phyloP scores from a whole-genome alignment of 1,140 invertebrate species.

The Trichonephila inaurata region DNA sequence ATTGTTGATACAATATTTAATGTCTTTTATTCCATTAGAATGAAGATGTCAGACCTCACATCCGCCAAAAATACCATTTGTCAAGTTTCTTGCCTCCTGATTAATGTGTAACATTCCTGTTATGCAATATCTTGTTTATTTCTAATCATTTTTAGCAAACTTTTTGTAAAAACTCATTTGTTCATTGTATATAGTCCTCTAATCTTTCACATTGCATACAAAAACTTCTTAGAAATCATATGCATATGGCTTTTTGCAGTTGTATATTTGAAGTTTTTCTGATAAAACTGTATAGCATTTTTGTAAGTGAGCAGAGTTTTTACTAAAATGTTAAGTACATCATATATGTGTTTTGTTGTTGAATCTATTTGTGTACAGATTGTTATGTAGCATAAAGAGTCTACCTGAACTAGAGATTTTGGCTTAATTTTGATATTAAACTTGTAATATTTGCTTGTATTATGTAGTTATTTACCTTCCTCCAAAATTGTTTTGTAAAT shows the following conservation, averaged over 20 bases:
- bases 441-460: too few relatives aligned
- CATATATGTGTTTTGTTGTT: background rate
- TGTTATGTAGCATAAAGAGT: constrained; percentile 38
- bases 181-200: constrained; percentile 57
- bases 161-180: constrained; percentile 40
- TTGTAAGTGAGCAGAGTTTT: constrained; percentile 5
- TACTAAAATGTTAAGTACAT: constrained; percentile 10
- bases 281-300: constrained; percentile 1
- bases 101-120: constrained; percentile 82
- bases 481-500: too few relatives aligned
- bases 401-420: background rate
- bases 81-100: constrained; percentile 93
- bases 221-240: constrained; percentile 19
- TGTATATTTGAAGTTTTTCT: constrained; percentile 10
- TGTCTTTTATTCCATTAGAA: constrained; percentile 85
- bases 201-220: constrained; percentile 32
- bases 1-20: background rate
- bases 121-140: background rate
- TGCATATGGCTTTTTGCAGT: constrained; percentile 9
- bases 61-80: constrained; percentile 92
- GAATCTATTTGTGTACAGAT: background rate
- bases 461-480: too few relatives aligned
- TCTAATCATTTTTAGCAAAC: background rate
- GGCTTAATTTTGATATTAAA: too few relatives aligned
- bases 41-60: constrained; percentile 94